Base-by-base conservation (phyloP, 2,888 invertebrate species). In the Ophioninae sp. region DNA sequence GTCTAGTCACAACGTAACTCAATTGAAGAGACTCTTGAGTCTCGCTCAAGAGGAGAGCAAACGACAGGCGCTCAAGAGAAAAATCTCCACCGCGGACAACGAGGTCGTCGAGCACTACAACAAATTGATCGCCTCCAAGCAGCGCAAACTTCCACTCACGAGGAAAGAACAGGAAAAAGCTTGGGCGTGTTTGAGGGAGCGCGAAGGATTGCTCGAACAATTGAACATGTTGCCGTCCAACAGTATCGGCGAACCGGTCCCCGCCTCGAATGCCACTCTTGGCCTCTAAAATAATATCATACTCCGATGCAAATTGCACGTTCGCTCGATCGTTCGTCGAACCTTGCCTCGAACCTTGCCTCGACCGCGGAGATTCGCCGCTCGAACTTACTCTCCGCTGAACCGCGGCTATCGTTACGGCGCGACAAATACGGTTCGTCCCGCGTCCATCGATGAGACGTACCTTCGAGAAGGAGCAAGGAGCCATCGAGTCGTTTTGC, bases 71-170 rank as follows among this genome's bases (percentile, higher is more conserved):
- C 93, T 97, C 59, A 96, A 96, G 89, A 95, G 96, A 84, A 97
- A 97, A 91, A 94, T 97, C 44, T 95, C 95, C 87, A 94, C 94
- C 78, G 95, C 96, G 3, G 97, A 97, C 90, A 94, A 95, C 90
- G 96, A 96, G 91, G 94, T 95, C 82, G 95, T 97, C 91, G 98
- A 98, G 91, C 95, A 96, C 88, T 98, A 98, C 90, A 96, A 97
- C 88, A 96, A 96, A 90, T 95, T 98, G 89, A 94, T 96, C 82
- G 94, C 95, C 44, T 95, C 96, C 0, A 96, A 97, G 88, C 96
- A 97, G 90, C 97, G 97, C 92, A 97, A 97, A 91, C 95, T 96
- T 86, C 95, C 96, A 8, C 94, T 97, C 6, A 95, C 96, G 44
- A 95, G 95, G 87, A 97, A 97, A 89, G 97, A 97, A 90, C 96